These are phyloP conservation scores for Pterocles orientalis DNA, from an alignment of 2,113 vertebrate genomes.

Conservation along the genomic window DNA sequence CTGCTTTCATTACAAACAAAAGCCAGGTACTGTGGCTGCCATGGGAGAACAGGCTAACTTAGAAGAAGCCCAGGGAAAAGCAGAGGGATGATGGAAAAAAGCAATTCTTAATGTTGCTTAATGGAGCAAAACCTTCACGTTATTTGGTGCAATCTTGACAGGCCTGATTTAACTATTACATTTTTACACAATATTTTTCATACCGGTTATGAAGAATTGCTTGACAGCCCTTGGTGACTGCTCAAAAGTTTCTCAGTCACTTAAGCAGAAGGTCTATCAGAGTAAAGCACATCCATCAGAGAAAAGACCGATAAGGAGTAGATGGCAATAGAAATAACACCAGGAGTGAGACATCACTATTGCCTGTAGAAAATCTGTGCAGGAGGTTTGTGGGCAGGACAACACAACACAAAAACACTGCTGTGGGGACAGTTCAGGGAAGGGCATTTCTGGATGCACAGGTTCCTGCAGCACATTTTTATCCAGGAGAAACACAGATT, in stretches of 20 bases:
- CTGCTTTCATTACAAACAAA: not conserved
- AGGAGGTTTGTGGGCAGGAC: not conserved
- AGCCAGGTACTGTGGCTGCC: not conserved
- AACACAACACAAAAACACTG: not conserved
- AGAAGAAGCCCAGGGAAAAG: not conserved
- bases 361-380: not conserved
- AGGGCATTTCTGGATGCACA: not conserved
- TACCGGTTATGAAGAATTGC: not conserved
- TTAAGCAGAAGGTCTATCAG: not conserved
- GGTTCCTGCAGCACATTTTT: not conserved
- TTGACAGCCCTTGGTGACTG: not conserved
- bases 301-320: not conserved
- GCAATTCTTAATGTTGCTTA: not conserved
- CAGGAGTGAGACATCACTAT: not conserved
- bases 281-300: not conserved
- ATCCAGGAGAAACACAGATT: not conserved
- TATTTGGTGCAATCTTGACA: not conserved
- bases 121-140: not conserved
- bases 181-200: slow-evolving; percentile 3
- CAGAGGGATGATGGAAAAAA: not conserved
- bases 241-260: not conserved
- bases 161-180: not conserved
- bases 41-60: not conserved
- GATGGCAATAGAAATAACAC: not conserved
- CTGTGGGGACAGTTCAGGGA: not conserved